Evolutionary conservation across 2,888 invertebrate species (phyloP).

Genomic region (Eupithecia vulgata): DNA sequence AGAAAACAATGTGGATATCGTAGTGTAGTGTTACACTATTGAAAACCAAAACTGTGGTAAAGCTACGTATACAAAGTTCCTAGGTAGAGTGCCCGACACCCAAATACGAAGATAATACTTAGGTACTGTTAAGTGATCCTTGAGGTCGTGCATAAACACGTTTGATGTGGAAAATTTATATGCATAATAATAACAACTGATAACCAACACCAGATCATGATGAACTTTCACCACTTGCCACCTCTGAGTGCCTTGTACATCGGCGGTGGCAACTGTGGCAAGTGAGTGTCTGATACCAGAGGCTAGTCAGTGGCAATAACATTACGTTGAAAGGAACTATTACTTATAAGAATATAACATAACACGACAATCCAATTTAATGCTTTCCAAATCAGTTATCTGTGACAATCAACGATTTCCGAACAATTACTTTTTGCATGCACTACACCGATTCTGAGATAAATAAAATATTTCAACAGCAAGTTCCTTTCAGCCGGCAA

Average conservation of each 20-base stretch:
- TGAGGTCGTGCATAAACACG: neutral
- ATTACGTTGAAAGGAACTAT: conserved; percentile 34
- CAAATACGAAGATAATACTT: neutral
- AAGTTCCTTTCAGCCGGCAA: neutral
- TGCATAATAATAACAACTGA: neutral
- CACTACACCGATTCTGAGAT: conserved; percentile 47
- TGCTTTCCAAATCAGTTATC: conserved; percentile 60
- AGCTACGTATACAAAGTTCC: neutral
- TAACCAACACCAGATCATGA: neutral
- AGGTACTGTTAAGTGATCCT: no score
- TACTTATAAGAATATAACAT: conserved; percentile 45
- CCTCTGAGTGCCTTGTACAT: neutral
- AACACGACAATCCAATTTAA: conserved; percentile 55
- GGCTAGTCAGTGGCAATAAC: conserved; percentile 4
- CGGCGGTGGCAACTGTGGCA: neutral
- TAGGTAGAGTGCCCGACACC: no score
- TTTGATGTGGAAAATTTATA: neutral
- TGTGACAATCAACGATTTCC: conserved; percentile 56
- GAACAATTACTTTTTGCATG: conserved; percentile 67
- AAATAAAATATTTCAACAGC: conserved; percentile 41
- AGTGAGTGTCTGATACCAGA: conserved; percentile 2
- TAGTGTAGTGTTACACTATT: neutral
- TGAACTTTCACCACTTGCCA: conserved; percentile 9
- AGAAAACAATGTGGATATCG: neutral
- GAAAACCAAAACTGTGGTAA: neutral